Evolutionary conservation across 2,113 vertebrate species (phyloP).

Genomic region (Vicugna pacos): DNA sequence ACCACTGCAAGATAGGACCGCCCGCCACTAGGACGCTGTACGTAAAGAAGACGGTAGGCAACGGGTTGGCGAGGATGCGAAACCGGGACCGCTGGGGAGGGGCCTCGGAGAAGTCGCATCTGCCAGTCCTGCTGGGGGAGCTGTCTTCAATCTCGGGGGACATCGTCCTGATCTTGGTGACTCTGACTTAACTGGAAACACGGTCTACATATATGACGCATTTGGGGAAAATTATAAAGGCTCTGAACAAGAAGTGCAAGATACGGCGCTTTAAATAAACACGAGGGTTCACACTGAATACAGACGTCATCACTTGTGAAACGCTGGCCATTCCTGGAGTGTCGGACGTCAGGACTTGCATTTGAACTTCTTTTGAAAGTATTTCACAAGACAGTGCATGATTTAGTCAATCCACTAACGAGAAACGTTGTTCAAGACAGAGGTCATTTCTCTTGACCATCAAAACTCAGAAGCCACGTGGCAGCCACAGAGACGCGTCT

Average conservation of each 20-base stretch:
- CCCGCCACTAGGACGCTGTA: rapidly evolving
- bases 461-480: not conserved
- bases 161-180: rapidly evolving
- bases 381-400: too few species aligned
- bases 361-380: rapidly evolving
- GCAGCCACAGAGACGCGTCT: too few species aligned
- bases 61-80: too few species aligned
- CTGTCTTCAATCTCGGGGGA: rapidly evolving
- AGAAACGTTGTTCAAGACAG: not conserved
- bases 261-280: rapidly evolving
- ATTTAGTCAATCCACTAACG: not conserved
- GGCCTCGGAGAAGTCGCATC: too few species aligned
- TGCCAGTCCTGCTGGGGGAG: rapidly evolving
- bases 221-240: not conserved
- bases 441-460: not conserved
- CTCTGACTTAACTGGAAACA: not conserved
- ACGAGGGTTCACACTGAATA: rapidly evolving
- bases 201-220: rapidly evolving
- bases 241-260: rapidly evolving
- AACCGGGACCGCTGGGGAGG: too few species aligned
- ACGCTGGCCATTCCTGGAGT: rapidly evolving
- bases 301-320: rapidly evolving
- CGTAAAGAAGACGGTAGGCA: too few species aligned
- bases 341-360: rapidly evolving
- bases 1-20: rapidly evolving